phyloP scores from a whole-genome alignment of 2,113 vertebrate species.

The Helogale parvula region DNA sequence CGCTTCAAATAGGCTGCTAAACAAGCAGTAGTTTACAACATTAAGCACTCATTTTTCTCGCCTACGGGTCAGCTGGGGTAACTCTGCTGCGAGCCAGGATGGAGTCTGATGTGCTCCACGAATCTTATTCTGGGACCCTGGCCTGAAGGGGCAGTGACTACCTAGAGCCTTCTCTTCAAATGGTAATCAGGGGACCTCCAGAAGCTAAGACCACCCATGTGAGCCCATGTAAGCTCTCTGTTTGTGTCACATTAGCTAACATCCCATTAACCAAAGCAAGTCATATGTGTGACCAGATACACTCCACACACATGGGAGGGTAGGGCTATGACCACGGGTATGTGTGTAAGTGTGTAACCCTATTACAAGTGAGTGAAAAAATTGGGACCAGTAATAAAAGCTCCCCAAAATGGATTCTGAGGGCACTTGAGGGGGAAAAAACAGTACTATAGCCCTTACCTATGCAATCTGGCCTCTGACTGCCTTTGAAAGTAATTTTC shows the following conservation, averaged over 20 bases:
- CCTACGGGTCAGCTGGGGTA: too few relatives aligned
- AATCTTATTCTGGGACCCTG: background rate
- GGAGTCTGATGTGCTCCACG: background rate
- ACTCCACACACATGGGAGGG: too few relatives aligned
- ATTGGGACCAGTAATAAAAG: background rate
- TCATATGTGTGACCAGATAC: too few relatives aligned
- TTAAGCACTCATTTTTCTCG: background rate
- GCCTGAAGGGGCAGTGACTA: background rate
- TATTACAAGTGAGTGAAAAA: background rate
- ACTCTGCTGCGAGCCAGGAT: background rate
- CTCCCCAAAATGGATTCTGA: background rate
- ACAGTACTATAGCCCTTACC: background rate
- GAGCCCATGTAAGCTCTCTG: background rate
- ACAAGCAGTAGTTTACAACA: background rate
- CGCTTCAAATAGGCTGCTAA: background rate
- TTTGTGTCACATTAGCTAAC: background rate
- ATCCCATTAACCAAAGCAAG: background rate
- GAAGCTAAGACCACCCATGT: background rate
- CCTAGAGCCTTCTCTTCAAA: background rate
- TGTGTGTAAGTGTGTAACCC: background rate
- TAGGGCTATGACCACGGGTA: background rate
- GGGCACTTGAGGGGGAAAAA: rapidly evolving
- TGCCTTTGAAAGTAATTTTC: background rate
- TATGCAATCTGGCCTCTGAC: background rate
- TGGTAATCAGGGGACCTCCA: background rate